These are phyloP conservation scores for Matsumurasca onukii DNA, from an alignment of 1,140 invertebrate species.

Conservation along the genomic window DNA sequence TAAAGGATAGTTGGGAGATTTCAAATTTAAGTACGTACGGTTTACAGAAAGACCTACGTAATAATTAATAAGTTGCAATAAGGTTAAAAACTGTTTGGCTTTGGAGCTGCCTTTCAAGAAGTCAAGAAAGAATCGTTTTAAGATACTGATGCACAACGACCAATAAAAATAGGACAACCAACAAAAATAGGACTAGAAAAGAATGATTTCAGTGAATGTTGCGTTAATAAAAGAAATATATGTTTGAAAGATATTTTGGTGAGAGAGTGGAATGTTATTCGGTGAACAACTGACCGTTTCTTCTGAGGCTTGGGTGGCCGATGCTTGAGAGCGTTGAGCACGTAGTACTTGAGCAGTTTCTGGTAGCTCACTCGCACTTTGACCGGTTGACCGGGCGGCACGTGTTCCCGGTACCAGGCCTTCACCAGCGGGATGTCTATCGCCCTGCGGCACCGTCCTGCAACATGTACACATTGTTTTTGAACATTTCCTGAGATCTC, in stretches of 20 bases:
- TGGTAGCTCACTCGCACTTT: constrained; percentile 99
- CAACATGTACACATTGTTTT: constrained; percentile 13
- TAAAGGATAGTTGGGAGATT: not conserved
- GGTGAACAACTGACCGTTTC: constrained; percentile 80
- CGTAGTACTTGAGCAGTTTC: constrained; percentile 97
- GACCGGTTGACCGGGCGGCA: constrained; percentile 96
- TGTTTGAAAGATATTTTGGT: no score
- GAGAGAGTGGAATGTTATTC: no score
- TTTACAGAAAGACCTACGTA: not conserved
- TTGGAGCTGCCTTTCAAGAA: no score
- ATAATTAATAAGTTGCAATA: no score
- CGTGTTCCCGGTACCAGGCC: constrained; percentile 97
- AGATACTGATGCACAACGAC: no score
- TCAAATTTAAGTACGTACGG: not conserved
- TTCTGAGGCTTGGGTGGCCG: constrained; percentile 97
- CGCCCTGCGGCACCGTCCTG: constrained; percentile 79
- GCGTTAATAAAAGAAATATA: no score
- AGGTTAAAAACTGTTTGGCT: no score
- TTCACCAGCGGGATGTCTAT: constrained; percentile 98
- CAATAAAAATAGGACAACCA: no score
- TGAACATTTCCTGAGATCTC: not conserved
- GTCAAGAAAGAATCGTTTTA: no score
- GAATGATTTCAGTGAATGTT: no score
- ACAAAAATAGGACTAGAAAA: no score
- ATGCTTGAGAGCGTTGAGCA: constrained; percentile 97